Base-by-base conservation (phyloP, 2,797 vertebrate species). In the Sebastes trivittatus region DNA sequence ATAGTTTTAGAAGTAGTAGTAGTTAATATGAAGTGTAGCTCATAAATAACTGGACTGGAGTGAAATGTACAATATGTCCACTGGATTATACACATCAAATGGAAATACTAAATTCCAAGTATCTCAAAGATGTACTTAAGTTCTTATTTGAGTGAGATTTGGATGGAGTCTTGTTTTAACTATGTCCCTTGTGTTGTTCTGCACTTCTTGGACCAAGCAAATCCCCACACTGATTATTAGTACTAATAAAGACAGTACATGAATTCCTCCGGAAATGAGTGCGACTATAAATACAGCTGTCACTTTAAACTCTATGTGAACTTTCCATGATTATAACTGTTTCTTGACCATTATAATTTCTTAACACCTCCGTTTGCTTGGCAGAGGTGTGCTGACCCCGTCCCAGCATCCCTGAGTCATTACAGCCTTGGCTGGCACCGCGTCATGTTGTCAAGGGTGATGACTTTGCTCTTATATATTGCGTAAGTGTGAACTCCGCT, bases 361-460 rank as follows among this genome's bases (percentile, higher is more conserved):
- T 71, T 25, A 58, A 62, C 72, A 23, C 11, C 18, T 6, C 27
- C 36, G 64, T 84, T 84, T 73, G 69, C 70, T 69, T 18, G 63
- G 32, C 71, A 18, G 66, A 81, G 60, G 75, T 77, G 63, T 67
- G 75, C 42, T 32, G 72, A 72, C 36, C 18, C 46, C 7, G 34
- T 81, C 78, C 55, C 75, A 52, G 49, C 2, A 14, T 67, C 87
- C 85, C 79, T 54, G 42, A 87, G 83, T 78, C 76, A 74, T 90
- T 85, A 85, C 2, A 60, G 77, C 62, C 46, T 61, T 6, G 6
- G 64, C 69, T 72, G 52, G 52, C 32, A 34, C 10, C 4, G 62
- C n/a, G 30, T 85, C 78, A 32, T n/a, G 84, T 85, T 89, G 87
- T 88, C 86, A 76, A 55, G 59, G 68, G 82, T 73, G 82, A 86